Evolutionary conservation across 2,113 vertebrate species (phyloP).

Genomic region (Bubo blakistoni): DNA sequence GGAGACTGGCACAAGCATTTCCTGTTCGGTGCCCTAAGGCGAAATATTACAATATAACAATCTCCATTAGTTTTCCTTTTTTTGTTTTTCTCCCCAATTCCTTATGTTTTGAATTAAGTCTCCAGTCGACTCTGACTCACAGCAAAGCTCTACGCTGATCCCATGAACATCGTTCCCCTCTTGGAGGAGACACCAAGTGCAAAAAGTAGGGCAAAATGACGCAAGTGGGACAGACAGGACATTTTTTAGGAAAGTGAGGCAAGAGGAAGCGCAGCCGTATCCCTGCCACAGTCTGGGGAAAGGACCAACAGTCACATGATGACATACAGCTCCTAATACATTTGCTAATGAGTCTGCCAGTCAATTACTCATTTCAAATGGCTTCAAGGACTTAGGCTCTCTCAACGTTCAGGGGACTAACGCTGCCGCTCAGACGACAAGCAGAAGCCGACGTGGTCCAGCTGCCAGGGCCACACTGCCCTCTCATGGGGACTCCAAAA

Average conservation of each 20-base stretch:
- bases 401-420: background rate
- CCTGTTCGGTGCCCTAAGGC: background rate
- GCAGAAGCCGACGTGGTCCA: background rate
- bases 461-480: slow-evolving; percentile 34
- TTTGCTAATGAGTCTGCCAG: background rate
- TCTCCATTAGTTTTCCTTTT: background rate
- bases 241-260: background rate
- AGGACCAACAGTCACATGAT: background rate
- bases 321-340: background rate
- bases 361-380: background rate
- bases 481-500: slow-evolving; percentile 3
- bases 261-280: background rate
- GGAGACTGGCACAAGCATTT: background rate
- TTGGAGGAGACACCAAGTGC: slow-evolving; percentile 1
- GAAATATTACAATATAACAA: background rate
- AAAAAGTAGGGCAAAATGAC: background rate
- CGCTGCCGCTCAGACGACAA: background rate
- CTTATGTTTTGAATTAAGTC: background rate
- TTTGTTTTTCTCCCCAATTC: background rate
- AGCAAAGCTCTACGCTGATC: background rate
- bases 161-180: background rate
- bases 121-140: background rate
- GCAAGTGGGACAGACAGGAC: background rate
- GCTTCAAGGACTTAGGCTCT: background rate
- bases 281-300: background rate